These are phyloP conservation scores for Apodemus speciosus DNA, from an alignment of 2,113 vertebrate genomes.

Conservation along the genomic window DNA sequence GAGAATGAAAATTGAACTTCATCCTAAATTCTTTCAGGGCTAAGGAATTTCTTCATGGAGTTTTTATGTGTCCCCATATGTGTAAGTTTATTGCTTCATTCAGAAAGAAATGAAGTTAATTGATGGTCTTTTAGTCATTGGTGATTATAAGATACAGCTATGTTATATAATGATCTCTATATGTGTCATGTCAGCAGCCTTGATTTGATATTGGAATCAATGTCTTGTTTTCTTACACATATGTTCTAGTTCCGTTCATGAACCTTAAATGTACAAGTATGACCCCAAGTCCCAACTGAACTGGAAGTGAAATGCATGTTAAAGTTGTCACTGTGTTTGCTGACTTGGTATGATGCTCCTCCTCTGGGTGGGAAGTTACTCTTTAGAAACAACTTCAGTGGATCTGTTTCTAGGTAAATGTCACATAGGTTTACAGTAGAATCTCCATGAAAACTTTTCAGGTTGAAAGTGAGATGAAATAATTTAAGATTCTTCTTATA, in stretches of 20 bases:
- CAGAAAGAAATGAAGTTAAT: conserved; percentile 34
- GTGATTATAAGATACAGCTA: not conserved
- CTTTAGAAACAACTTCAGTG: conserved; percentile 1
- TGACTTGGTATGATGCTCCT: not conserved
- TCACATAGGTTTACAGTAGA: not conserved
- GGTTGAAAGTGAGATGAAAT: not conserved
- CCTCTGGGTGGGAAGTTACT: not conserved
- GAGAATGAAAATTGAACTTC: not conserved
- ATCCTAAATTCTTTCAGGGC: not conserved
- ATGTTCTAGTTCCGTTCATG: conserved; percentile 41
- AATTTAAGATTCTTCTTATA: not conserved
- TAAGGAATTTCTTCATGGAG: not conserved
- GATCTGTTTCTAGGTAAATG: not conserved
- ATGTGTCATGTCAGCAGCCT: not conserved
- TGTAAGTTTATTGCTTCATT: conserved; percentile 9
- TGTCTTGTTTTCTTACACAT: conserved; percentile 13
- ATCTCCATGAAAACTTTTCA: not conserved
- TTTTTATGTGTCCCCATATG: not conserved
- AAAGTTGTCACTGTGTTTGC: not conserved
- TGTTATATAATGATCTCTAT: conserved; percentile 34
- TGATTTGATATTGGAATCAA: not conserved
- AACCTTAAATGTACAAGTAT: conserved; percentile 29
- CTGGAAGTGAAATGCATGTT: conserved; percentile 16
- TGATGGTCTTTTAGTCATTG: not conserved
- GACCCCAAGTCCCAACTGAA: not conserved